Evolutionary conservation across 92 coral and sea anemone species (phyloP), one percentile per base, ranked within the genome.

Genomic region (Umimayanthus kanabou): DNA sequence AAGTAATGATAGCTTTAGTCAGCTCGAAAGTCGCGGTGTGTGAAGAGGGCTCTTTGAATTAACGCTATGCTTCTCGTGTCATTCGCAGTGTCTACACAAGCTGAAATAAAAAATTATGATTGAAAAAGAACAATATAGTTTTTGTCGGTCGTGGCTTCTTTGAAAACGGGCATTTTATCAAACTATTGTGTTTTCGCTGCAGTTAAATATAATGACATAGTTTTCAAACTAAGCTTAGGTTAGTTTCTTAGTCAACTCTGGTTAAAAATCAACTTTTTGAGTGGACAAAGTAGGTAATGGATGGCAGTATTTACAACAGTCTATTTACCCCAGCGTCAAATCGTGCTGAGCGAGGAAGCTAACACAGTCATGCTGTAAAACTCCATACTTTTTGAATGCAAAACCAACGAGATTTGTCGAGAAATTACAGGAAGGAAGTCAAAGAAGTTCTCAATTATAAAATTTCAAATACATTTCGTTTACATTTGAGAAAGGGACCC

Each of bases 401-500:
- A 74, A 74, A 73, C 18, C 6, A 73, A 37, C 49, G 53, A 75
- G 23, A 37, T 57, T 57, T 39, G 39, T 58, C 73, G 20, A 33
- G 73, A 55, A 80, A 80, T 50, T 25, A 11, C 23, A 55, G 6
- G 23, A 9, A 53, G 30, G n/a, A 79, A 79, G 40, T 49, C 23
- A 53, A 57, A 80, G 40, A n/a, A 75, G 50, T 37, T 39, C 23
- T 75, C 30, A 43, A 40, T 75, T 75, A 37, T 61, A 53, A 80
- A 80, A 50, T 9, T 80, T 29, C 84, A 28, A 57, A 50, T 57
- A 61, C n/a, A 29, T 50, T 80, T 50, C 79, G 79, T 75, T 75
- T 75, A 75, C 30, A 3, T 33, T 73, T 73, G 49, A 39, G 43
- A 57, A 55, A 80, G 40, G 67, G 43, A 11, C 71, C 84, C 84